These are phyloP conservation scores for Salvator merianae DNA, from an alignment of 2,113 vertebrate genomes.

Conservation along the genomic window DNA sequence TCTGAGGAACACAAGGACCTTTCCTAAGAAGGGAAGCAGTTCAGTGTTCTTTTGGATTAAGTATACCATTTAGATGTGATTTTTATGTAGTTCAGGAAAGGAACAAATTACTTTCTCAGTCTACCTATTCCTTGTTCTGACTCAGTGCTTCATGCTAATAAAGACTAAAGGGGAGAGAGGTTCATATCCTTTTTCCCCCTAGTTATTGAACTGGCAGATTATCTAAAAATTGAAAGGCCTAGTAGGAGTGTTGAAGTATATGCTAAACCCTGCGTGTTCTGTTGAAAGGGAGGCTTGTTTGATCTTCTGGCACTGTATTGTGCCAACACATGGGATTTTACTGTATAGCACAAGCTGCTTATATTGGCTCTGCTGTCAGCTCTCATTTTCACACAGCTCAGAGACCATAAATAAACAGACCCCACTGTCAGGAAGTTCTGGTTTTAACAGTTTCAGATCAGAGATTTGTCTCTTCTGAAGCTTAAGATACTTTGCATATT, in stretches of 20 bases:
- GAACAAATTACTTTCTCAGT: too few relatives aligned
- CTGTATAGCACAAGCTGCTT: slow-evolving; percentile 33
- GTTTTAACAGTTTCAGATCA: slow-evolving; percentile 50
- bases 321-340: background rate
- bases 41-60: too few relatives aligned
- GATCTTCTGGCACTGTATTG: background rate
- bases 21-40: too few relatives aligned
- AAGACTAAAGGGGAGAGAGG: too few relatives aligned
- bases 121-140: too few relatives aligned
- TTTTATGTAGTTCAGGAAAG: too few relatives aligned
- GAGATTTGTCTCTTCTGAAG: slow-evolving; percentile 38
- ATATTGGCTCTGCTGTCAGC: slow-evolving; percentile 59
- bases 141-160: too few relatives aligned
- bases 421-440: slow-evolving; percentile 43
- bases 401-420: slow-evolving; percentile 49
- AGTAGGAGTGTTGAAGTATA: slow-evolving; percentile 5
- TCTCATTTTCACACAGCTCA: slow-evolving; percentile 61
- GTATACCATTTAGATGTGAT: too few relatives aligned
- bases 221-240: background rate
- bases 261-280: background rate
- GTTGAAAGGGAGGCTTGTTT: slow-evolving; percentile 8
- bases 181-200: background rate
- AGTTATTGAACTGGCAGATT: background rate
- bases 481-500: background rate
- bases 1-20: too few relatives aligned